phyloP scores from a whole-genome alignment of 1,140 invertebrate genomes.

The Ceratina australensis region DNA sequence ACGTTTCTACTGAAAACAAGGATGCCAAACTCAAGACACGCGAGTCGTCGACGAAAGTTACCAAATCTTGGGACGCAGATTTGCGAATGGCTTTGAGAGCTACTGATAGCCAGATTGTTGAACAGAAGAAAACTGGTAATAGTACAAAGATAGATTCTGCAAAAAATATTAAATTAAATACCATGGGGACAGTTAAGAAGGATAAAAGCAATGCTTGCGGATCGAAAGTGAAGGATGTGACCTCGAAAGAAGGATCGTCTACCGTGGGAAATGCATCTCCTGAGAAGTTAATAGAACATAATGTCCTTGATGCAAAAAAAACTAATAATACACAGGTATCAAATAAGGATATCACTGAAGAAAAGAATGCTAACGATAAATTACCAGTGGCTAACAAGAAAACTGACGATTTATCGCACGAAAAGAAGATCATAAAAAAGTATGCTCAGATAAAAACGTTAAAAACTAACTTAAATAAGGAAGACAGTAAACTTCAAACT shows the following conservation, averaged over 20 bases:
- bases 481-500: background rate
- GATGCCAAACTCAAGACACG: background rate
- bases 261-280: too few relatives aligned
- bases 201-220: constrained; percentile 4
- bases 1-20: constrained; percentile 21
- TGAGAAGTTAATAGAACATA: background rate
- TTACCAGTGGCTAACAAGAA: too few relatives aligned
- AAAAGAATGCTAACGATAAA: too few relatives aligned
- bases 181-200: background rate
- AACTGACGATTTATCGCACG: background rate
- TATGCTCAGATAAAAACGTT: constrained; percentile 72
- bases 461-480: constrained; percentile 50
- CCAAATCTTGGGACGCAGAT: constrained; percentile 73
- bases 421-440: constrained; percentile 69
- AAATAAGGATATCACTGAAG: too few relatives aligned
- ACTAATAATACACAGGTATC: too few relatives aligned
- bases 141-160: constrained; percentile 1
- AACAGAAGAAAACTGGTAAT: background rate
- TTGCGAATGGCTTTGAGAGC: constrained; percentile 59
- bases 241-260: too few relatives aligned
- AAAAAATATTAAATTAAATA: background rate
- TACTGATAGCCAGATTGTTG: constrained; percentile 1
- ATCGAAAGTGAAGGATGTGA: background rate
- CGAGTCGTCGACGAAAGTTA: background rate
- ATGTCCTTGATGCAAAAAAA: background rate